Percentiles rank a stretch among this genome's conserved stretches.
phyloP scores from a whole-genome alignment of 2,113 vertebrate species.

The Python bivittatus region DNA sequence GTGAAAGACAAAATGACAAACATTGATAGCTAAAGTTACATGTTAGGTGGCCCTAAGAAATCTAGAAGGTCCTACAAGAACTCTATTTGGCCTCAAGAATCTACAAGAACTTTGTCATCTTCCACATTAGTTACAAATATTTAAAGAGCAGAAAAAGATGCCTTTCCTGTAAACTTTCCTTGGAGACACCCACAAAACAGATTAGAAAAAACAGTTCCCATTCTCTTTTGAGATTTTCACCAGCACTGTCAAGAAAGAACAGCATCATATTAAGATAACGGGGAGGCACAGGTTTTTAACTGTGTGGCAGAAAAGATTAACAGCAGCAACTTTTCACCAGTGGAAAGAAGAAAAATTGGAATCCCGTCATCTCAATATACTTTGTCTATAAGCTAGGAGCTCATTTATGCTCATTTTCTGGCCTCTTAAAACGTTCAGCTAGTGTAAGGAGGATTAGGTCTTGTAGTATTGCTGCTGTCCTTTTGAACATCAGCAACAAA shows the following conservation, averaged over 20 bases:
- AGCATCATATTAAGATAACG: neutral
- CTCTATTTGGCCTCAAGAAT: neutral
- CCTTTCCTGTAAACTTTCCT: neutral
- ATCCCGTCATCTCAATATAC: neutral
- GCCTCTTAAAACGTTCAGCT: neutral
- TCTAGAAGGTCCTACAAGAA: neutral
- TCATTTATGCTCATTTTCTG: neutral
- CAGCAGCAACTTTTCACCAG: neutral
- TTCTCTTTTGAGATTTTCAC: neutral
- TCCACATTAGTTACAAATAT: neutral
- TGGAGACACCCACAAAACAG: neutral
- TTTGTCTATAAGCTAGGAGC: neutral
- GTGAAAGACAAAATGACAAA: too few species aligned
- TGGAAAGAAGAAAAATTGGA: slow-evolving; percentile 2
- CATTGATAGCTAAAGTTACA: too few species aligned
- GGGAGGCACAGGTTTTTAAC: neutral
- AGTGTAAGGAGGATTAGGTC: neutral
- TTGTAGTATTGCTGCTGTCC: neutral
- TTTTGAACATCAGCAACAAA: neutral
- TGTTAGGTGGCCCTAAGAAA: neutral
- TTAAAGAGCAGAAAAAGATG: neutral
- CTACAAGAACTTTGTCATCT: neutral
- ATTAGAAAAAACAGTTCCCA: neutral
- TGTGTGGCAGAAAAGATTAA: neutral
- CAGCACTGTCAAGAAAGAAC: slow-evolving; percentile 7